phyloP scores from a whole-genome alignment of 2,888 invertebrate species.

The Candidula unifasciata region DNA sequence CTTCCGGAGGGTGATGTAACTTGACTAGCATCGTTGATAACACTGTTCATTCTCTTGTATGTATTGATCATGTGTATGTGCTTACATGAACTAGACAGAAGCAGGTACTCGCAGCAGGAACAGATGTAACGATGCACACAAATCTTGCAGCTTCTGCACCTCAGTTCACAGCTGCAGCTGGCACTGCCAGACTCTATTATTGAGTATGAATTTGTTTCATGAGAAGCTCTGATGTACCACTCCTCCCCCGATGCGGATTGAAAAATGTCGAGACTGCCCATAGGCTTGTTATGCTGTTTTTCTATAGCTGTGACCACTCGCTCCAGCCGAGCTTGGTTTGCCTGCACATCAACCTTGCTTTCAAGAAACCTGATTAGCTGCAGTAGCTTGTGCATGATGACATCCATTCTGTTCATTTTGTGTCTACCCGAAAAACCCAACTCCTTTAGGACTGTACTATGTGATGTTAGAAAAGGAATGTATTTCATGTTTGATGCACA shows the following conservation, averaged over 20 bases:
- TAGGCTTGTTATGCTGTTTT: constrained; percentile 17
- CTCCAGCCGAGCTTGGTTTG: constrained; percentile 4
- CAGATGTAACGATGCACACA: constrained; percentile 49
- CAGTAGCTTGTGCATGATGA: constrained; percentile 38
- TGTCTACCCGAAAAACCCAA: constrained; percentile 26
- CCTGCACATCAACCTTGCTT: constrained; percentile 26
- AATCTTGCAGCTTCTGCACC: constrained; percentile 40
- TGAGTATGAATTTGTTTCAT: constrained; percentile 14
- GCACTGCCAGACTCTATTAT: constrained; percentile 33
- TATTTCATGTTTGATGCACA: background rate
- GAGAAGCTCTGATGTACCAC: constrained; percentile 41
- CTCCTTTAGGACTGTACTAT: constrained; percentile 21
- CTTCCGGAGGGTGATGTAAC: background rate
- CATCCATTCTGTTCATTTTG: constrained; percentile 27
- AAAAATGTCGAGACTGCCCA: constrained; percentile 30
- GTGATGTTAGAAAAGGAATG: constrained; percentile 38
- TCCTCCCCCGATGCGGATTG: constrained; percentile 47
- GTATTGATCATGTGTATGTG: constrained; percentile 44
- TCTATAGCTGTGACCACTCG: constrained; percentile 17
- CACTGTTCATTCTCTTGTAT: constrained; percentile 39
- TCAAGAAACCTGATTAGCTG: constrained; percentile 40
- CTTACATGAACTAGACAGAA: constrained; percentile 26
- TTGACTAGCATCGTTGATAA: background rate
- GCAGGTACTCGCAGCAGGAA: constrained; percentile 38
- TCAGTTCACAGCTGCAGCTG: constrained; percentile 23